Conservation (phyloP, 2,113 vertebrate species). For the Limanda limanda region DNA sequence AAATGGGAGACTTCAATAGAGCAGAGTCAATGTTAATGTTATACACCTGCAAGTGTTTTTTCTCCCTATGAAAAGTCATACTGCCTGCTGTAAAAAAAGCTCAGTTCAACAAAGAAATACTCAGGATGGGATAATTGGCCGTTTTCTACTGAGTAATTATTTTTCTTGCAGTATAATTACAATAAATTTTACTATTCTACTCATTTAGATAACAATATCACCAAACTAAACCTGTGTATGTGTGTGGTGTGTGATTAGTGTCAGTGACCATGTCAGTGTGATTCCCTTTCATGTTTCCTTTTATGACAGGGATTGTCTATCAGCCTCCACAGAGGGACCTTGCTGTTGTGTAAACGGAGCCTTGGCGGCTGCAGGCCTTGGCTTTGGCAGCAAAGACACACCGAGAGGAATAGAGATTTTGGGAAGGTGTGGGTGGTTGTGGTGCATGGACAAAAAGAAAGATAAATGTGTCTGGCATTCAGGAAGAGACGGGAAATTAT, state of each 20-base stretch:
- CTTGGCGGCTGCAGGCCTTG: conserved; percentile 38
- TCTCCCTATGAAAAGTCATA: not conserved
- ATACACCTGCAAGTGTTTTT: not conserved
- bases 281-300: conserved; percentile 35
- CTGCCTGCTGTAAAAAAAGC: not conserved
- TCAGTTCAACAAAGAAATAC: not conserved
- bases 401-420: not conserved
- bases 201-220: too few species aligned
- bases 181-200: not conserved
- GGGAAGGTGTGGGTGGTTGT: not conserved
- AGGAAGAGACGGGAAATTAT: conserved; percentile 28
- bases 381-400: conserved; percentile 16
- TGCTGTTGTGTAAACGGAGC: conserved; percentile 52
- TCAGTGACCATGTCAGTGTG: conserved; percentile 15
- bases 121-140: not conserved
- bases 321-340: conserved; percentile 47
- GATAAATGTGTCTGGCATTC: conserved; percentile 45
- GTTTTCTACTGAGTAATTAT: not conserved
- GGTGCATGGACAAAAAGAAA: conserved; percentile 38
- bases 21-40: not conserved
- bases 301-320: conserved; percentile 33
- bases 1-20: not conserved
- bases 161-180: not conserved
- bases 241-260: conserved; percentile 3
- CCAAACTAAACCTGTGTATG: not conserved